phyloP scores from a whole-genome alignment of 2,797 vertebrate genomes.

The Pipistrellus pygmaeus region DNA sequence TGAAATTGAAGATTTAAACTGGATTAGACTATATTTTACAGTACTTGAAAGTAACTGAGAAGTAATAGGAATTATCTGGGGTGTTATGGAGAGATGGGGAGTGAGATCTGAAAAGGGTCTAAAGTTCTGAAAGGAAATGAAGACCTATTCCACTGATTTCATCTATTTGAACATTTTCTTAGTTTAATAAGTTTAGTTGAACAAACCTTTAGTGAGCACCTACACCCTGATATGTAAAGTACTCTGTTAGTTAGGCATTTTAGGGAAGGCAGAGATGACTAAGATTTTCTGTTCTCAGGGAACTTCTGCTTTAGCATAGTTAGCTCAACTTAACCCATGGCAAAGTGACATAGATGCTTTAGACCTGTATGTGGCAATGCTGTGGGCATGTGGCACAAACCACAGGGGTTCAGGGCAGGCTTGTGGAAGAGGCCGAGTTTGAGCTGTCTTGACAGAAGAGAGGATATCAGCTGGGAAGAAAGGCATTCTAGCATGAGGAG shows the following conservation, averaged over 20 bases:
- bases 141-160: not conserved
- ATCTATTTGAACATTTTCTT: slow-evolving; percentile 54
- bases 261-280: slow-evolving; percentile 34
- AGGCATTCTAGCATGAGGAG: not conserved
- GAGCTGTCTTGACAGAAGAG: not conserved
- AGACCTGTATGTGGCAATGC: not conserved
- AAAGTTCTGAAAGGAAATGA: not conserved
- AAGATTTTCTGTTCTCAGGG: slow-evolving; percentile 27
- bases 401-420: not conserved
- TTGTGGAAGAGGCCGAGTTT: not conserved
- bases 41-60: slow-evolving; percentile 19
- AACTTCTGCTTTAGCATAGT: slow-evolving; percentile 13
- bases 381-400: not conserved
- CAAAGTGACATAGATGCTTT: not conserved
- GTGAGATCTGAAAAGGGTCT: not conserved
- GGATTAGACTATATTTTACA: not conserved
- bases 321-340: not conserved
- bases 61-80: not conserved
- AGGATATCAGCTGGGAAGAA: not conserved
- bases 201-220: not conserved
- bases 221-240: not conserved
- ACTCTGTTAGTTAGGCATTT: slow-evolving; percentile 25
- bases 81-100: not conserved
- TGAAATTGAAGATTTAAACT: slow-evolving; percentile 13
- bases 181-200: slow-evolving; percentile 57